phyloP scores from a whole-genome alignment of 2,888 invertebrate species.

The Pyrrhosoma nymphula region DNA sequence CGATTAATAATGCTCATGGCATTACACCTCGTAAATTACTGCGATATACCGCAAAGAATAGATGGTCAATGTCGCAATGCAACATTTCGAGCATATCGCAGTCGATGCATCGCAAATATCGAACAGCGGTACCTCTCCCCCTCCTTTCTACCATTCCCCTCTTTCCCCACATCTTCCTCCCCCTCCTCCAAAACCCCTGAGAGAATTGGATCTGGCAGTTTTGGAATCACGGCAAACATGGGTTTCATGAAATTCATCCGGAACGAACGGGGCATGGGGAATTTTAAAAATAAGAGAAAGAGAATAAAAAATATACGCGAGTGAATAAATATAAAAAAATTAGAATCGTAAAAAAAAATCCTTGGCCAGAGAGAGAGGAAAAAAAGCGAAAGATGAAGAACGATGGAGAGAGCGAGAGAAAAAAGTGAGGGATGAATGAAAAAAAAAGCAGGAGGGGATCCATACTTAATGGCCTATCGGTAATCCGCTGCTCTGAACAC shows the following conservation, averaged over 20 bases:
- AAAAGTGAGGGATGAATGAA: not conserved
- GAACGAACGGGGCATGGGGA: slow-evolving; percentile 41
- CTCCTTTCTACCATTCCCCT: slow-evolving; percentile 11
- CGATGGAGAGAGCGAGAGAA: not conserved
- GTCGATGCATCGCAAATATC: no score
- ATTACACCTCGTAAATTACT: no score
- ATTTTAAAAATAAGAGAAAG: slow-evolving; percentile 30
- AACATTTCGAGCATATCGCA: no score
- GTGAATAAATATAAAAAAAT: not conserved
- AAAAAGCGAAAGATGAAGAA: no score
- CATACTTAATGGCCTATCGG: slow-evolving; percentile 65
- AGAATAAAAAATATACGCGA: not conserved
- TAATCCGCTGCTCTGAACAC: slow-evolving; percentile 63
- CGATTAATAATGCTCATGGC: no score
- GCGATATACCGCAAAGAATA: no score
- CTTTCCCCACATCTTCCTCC: not conserved
- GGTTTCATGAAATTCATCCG: slow-evolving; percentile 61
- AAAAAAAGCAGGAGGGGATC: not conserved
- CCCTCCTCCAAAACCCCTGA: not conserved
- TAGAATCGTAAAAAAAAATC: not conserved
- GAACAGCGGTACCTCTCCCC: not conserved
- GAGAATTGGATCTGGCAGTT: slow-evolving; percentile 37
- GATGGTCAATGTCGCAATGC: no score
- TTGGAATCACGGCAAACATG: slow-evolving; percentile 61
- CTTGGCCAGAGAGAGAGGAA: not conserved